Evolutionary conservation across 1,140 invertebrate genomes (phyloP).

Genomic region (Meloidogyne chitwoodi): DNA sequence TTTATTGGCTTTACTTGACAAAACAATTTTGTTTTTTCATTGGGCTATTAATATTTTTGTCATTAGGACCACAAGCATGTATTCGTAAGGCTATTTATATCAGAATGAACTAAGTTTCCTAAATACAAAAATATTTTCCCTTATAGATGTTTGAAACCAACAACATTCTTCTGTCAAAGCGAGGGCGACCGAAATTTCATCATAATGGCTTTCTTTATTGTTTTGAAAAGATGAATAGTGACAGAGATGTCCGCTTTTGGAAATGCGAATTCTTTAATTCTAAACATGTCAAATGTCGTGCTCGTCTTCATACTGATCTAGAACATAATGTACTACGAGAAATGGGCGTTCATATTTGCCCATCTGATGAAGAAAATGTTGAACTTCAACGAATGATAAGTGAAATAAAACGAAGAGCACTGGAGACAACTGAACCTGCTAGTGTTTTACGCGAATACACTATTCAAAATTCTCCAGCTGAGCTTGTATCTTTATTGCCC

Average conservation of each 20-base stretch:
- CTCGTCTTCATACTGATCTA: not conserved
- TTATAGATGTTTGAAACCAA: not conserved
- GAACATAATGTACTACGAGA: not conserved
- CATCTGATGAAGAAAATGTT: not conserved
- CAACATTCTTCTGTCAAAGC: not conserved
- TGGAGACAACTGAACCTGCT: not conserved
- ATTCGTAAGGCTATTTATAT: too few relatives aligned
- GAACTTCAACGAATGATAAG: not conserved
- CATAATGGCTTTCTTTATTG: not conserved
- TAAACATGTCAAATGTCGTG: not conserved
- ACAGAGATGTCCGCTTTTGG: not conserved
- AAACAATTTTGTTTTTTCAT: too few relatives aligned
- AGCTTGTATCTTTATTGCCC: not conserved
- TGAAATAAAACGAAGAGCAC: not conserved
- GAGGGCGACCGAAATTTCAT: not conserved
- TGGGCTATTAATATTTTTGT: too few relatives aligned
- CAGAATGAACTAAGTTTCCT: too few relatives aligned
- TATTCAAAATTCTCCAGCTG: not conserved
- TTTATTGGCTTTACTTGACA: too few relatives aligned
- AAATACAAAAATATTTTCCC: not conserved
- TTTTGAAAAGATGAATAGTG: not conserved
- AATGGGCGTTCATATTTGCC: slow-evolving; percentile 4
- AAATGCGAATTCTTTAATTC: not conserved
- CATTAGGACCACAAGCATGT: too few relatives aligned
- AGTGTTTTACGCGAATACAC: not conserved